These are phyloP conservation scores for Ophraella communa DNA, from an alignment of 2,888 invertebrate species.

Conservation along the genomic window DNA sequence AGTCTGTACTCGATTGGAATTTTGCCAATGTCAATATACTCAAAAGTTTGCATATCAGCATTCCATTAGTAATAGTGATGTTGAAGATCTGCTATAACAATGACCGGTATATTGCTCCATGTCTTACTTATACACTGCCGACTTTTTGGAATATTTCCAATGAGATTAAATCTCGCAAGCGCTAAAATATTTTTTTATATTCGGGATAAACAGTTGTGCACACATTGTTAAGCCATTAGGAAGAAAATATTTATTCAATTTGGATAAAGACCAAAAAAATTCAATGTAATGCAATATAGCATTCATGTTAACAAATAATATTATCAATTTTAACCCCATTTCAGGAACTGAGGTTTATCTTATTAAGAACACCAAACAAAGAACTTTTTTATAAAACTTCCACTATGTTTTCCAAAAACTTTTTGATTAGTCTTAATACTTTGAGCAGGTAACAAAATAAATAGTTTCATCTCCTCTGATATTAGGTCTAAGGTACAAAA, in stretches of 20 bases:
- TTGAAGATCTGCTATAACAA: neutral
- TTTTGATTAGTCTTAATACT: too few species aligned
- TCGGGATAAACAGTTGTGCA: neutral
- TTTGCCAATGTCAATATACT: neutral
- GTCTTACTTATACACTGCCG: neutral
- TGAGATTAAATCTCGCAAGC: neutral
- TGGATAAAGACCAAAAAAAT: too few species aligned
- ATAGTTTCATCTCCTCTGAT: too few species aligned
- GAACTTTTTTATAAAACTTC: too few species aligned
- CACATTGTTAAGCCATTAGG: neutral
- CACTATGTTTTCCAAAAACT: too few species aligned
- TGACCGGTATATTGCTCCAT: neutral
- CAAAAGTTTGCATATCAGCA: neutral
- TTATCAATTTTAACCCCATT: too few species aligned
- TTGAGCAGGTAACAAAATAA: too few species aligned
- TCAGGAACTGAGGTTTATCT: too few species aligned
- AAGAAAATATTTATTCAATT: neutral
- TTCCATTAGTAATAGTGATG: neutral
- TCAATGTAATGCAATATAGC: too few species aligned
- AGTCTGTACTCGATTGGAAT: neutral
- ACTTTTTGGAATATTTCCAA: constrained; percentile 1
- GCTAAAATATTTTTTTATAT: neutral
- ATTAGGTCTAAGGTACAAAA: too few species aligned
- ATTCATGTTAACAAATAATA: too few species aligned
- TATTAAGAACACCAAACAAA: too few species aligned